phyloP scores from a whole-genome alignment of 2,888 invertebrate genomes.

The Gymnocheta viridis region DNA sequence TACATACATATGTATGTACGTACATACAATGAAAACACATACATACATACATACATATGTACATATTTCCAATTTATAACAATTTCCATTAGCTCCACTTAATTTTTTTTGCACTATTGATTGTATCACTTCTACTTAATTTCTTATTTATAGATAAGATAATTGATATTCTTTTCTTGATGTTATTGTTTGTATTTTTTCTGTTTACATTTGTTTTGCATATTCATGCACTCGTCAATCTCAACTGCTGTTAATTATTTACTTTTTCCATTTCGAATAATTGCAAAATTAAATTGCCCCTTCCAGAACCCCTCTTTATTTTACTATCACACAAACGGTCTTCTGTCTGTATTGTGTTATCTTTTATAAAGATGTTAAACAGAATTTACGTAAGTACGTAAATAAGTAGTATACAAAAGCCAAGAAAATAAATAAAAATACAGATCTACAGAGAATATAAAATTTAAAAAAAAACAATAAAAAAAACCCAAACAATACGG shows the following conservation, averaged over 20 bases:
- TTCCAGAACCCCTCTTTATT: background rate
- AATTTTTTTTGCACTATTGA: background rate
- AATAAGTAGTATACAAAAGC: too few species aligned
- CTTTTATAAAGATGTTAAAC: slow-evolving; percentile 27
- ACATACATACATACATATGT: background rate
- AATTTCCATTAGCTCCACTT: background rate
- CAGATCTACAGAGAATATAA: slow-evolving; percentile 12
- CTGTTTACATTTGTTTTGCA: background rate
- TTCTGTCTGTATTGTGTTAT: background rate
- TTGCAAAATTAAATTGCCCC: background rate
- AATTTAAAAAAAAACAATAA: slow-evolving; percentile 34
- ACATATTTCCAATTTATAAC: background rate
- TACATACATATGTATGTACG: too few species aligned
- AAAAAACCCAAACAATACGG: background rate
- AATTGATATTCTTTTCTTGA: background rate
- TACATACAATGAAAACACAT: too few species aligned
- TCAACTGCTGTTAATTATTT: slow-evolving; percentile 7
- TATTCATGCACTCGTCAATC: background rate
- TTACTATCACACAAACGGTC: background rate
- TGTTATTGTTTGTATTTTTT: background rate
- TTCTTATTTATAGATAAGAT: background rate
- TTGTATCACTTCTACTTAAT: background rate
- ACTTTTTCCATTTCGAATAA: too few species aligned
- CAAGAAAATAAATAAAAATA: background rate
- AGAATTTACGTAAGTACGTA: background rate